phyloP scores from a whole-genome alignment of 1,140 invertebrate genomes.

The Sinonovacula constricta region DNA sequence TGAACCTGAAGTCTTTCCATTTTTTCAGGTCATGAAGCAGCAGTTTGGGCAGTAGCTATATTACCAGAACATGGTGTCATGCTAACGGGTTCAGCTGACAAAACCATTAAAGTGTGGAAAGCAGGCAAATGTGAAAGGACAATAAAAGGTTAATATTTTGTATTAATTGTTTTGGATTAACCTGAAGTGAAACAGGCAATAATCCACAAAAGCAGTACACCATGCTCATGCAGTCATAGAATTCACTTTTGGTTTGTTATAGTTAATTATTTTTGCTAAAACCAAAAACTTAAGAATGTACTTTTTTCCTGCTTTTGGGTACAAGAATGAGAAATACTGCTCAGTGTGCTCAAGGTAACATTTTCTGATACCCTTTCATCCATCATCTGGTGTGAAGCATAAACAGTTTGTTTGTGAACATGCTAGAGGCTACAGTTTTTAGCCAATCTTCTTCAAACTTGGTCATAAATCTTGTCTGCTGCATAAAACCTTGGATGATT shows the following conservation, averaged over 20 bases:
- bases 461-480: too few species aligned
- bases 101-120: conserved; percentile 91
- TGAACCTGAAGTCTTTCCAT: too few species aligned
- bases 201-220: not conserved
- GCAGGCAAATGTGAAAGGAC: conserved; percentile 78
- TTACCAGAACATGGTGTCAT: conserved; percentile 82
- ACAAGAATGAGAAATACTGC: too few species aligned
- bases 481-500: too few species aligned
- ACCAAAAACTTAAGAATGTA: not conserved
- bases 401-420: too few species aligned
- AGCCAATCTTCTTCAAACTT: too few species aligned
- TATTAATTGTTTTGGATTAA: not conserved
- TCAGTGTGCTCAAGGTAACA: too few species aligned
- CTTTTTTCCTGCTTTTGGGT: too few species aligned
- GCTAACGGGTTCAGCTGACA: conserved; percentile 92
- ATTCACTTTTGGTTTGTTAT: not conserved
- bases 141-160: conserved; percentile 73
- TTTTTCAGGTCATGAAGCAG: conserved; percentile 85
- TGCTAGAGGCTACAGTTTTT: too few species aligned
- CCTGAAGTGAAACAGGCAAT: not conserved
- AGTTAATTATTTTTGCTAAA: not conserved
- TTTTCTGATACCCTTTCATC: too few species aligned
- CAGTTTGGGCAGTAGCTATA: conserved; percentile 92
- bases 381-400: too few species aligned
- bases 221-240: not conserved